These are phyloP conservation scores for Promerops cafer DNA, from an alignment of 2,113 vertebrate genomes.

Conservation along the genomic window DNA sequence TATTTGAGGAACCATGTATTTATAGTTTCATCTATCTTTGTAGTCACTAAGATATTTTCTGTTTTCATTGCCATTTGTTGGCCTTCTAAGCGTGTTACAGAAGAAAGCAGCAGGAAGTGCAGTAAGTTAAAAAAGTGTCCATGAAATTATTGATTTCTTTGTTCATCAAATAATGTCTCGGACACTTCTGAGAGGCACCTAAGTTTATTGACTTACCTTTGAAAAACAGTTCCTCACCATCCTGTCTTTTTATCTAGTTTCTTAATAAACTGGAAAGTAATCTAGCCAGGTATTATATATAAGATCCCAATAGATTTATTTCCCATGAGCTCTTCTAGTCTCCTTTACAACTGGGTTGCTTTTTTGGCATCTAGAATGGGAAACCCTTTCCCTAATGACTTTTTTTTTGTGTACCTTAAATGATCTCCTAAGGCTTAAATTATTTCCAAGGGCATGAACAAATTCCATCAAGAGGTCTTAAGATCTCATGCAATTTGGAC, in stretches of 20 bases:
- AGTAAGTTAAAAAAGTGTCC: neutral
- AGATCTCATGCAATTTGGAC: neutral
- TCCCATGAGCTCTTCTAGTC: neutral
- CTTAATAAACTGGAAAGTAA: neutral
- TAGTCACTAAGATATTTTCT: neutral
- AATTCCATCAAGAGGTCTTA: neutral
- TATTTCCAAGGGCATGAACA: neutral
- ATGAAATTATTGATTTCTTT: neutral
- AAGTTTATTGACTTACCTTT: neutral
- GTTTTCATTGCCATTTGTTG: neutral
- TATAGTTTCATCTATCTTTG: neutral
- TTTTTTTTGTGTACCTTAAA: neutral
- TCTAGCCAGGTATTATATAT: neutral
- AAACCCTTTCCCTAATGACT: neutral
- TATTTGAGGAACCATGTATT: neutral
- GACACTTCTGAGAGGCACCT: neutral
- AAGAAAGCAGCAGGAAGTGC: rapidly evolving
- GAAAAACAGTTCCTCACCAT: neutral
- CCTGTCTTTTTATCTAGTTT: neutral
- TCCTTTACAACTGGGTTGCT: neutral
- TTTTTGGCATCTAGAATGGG: neutral
- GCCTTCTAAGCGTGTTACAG: neutral
- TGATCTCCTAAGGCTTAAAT: neutral
- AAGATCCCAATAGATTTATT: neutral
- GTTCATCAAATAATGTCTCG: neutral